phyloP scores from a whole-genome alignment of 2,888 invertebrate genomes.

The Argyra leucocephala region DNA sequence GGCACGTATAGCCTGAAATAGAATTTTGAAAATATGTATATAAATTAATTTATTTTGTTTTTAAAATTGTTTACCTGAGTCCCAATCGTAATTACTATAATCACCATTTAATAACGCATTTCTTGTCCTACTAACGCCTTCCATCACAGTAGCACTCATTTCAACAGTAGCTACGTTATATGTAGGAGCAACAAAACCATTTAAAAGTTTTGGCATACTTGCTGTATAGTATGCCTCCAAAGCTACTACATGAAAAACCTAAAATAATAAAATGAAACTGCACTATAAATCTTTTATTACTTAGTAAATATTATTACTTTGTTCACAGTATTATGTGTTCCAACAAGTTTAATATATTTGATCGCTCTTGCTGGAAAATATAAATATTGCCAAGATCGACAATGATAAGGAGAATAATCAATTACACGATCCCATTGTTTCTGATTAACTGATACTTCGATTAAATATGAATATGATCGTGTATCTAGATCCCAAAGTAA shows the following conservation, averaged over 20 bases:
- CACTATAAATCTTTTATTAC: not conserved
- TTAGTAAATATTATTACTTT: slow-evolving; percentile 48
- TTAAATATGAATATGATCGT: slow-evolving; percentile 49
- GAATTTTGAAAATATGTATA: not conserved
- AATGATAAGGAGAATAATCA: slow-evolving; percentile 84
- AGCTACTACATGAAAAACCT: slow-evolving; percentile 83
- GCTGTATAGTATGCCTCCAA: slow-evolving; percentile 82
- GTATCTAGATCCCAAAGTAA: slow-evolving; percentile 90
- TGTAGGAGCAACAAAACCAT: slow-evolving; percentile 69
- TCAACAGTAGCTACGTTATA: slow-evolving; percentile 88
- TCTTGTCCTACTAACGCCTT: slow-evolving; percentile 87
- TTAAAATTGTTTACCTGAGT: slow-evolving; percentile 53
- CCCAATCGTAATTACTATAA: slow-evolving; percentile 93
- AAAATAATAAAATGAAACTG: not conserved
- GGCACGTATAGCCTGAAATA: slow-evolving; percentile 73
- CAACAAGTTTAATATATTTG: slow-evolving; percentile 69
- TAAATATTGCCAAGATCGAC: slow-evolving; percentile 93
- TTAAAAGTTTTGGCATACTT: slow-evolving; percentile 61
- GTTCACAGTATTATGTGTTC: slow-evolving; percentile 92
- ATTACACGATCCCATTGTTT: slow-evolving; percentile 89
- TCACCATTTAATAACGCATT: slow-evolving; percentile 95
- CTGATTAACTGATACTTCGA: slow-evolving; percentile 87
- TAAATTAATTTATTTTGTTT: not conserved
- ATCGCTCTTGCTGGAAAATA: slow-evolving; percentile 86
- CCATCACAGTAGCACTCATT: slow-evolving; percentile 84